A percentile compares a stretch with the other conserved stretches of the same genome.
Conservation (phyloP, 2,113 vertebrate species). For the Hemiprocne comata region DNA sequence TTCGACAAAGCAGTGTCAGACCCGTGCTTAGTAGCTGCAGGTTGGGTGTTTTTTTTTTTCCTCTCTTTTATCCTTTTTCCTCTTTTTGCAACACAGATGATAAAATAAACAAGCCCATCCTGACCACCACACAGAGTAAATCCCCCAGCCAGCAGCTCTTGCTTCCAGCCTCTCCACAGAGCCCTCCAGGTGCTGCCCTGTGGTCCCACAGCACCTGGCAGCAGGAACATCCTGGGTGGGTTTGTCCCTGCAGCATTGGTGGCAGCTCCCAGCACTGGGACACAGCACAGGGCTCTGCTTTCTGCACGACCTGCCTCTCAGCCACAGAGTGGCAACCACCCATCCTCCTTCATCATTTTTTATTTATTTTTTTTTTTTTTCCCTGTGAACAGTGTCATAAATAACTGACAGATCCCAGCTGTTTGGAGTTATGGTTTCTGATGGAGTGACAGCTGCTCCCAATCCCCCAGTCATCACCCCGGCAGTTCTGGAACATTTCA, state of each 20-base stretch:
- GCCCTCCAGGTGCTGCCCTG: neutral
- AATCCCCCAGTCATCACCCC: constrained; percentile 75
- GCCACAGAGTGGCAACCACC: neutral
- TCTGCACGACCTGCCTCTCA: neutral
- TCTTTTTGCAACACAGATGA: neutral
- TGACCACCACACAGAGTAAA: neutral
- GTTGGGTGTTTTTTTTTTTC: neutral
- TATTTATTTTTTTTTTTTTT: neutral
- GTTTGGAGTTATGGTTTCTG: constrained; percentile 78
- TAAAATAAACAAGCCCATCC: neutral
- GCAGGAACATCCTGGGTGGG: neutral
- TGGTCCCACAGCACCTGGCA: neutral
- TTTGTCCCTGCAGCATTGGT: neutral
- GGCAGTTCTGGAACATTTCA: constrained; percentile 72
- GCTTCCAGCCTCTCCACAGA: neutral
- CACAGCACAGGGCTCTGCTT: neutral
- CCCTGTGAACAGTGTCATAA: constrained; percentile 3
- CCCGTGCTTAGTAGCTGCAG: neutral
- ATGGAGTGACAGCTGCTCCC: constrained; percentile 82
- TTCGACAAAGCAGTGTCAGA: neutral
- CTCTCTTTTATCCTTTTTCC: neutral
- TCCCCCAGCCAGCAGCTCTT: neutral
- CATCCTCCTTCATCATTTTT: constrained; percentile 9
- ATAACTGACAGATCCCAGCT: constrained; percentile 81
- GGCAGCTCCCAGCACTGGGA: neutral